Base-by-base conservation (phyloP, 2,888 invertebrate species). In the Drosophila kokeensis region DNA sequence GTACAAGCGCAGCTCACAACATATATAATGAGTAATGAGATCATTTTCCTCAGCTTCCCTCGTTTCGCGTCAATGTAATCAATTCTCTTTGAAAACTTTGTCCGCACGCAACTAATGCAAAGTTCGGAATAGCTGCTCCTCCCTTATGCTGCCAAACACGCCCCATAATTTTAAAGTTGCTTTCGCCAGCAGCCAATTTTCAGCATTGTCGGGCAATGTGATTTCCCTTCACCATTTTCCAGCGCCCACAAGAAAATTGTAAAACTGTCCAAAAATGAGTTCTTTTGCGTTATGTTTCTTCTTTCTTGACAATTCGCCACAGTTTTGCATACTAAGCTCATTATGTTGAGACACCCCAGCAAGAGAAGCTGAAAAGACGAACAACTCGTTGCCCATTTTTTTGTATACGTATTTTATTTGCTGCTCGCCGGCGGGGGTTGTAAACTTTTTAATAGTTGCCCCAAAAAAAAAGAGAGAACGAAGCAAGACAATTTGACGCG, bases 321-420 rank as follows among this genome's bases (percentile, higher is more conserved):
- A 76, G 27, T 85, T 87, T 74, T 89, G 88, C 84, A 90, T 86
- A 86, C 90, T 88, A 90, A 90, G 90, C 87, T 87, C 89, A 87
- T 87, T 87, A 87, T 83, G 45, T 15, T 15, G 45, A 76, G 65
- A 55, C 55, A 21, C 38, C 55, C 29, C 5, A 18, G 67, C 42
- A 69, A 40, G 50, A 49, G 36, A 53, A 50, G 49, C 29, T 59
- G 57, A 73, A 79, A 73, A 69, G 76, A 57, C 58, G 48, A 42
- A 77, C 69, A 83, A 81, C 72, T 80, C 85, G 80, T 82, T 89
- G 82, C 48, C 69, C 68, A 32, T 69, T 72, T 64, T 52, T 45
- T 67, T 65, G 38, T 38, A 42, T 32, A 61, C 49, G 2, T 61
- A 36, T 62, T 50, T 49, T 58, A 30, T 71, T 69, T 64, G 21